These are phyloP conservation scores for Deroplatys truncata DNA, from an alignment of 2,888 invertebrate species.

Conservation along the genomic window DNA sequence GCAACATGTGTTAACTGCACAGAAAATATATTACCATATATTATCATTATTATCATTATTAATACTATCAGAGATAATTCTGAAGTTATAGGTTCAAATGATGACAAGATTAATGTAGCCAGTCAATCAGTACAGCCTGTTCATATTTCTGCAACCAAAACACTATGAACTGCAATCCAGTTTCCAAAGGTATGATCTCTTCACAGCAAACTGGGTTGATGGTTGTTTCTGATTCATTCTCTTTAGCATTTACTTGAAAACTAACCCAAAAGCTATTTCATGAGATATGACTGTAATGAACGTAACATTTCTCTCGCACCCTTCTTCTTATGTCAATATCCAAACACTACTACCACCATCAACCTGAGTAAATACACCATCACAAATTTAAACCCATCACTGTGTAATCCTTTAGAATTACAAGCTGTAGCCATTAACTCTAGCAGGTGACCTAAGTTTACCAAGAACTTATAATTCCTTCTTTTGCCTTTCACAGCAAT, in stretches of 20 bases:
- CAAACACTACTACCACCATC: constrained; percentile 4
- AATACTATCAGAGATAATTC: neutral
- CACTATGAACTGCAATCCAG: neutral
- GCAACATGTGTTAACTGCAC: neutral
- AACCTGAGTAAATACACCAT: constrained; percentile 8
- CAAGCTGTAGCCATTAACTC: neutral
- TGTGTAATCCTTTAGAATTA: neutral
- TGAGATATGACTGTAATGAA: constrained; percentile 25
- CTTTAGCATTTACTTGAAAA: neutral
- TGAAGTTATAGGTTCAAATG: neutral
- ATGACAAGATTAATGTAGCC: neutral
- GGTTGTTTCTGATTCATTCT: neutral
- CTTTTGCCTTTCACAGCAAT: neutral
- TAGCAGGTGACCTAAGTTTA: neutral
- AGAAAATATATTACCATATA: neutral
- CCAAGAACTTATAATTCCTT: neutral
- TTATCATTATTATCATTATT: neutral
- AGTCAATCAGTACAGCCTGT: neutral
- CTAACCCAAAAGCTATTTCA: constrained; percentile 15
- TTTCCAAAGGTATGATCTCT: neutral
- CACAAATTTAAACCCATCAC: constrained; percentile 1
- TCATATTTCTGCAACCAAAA: neutral
- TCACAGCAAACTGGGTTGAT: neutral
- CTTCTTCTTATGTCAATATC: constrained; percentile 2
- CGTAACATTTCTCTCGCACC: constrained; percentile 15